A percentile compares a stretch with the other conserved stretches of the same genome.
Conservation (phyloP, 1,140 invertebrate genomes). For the Leptinotarsa texana region DNA sequence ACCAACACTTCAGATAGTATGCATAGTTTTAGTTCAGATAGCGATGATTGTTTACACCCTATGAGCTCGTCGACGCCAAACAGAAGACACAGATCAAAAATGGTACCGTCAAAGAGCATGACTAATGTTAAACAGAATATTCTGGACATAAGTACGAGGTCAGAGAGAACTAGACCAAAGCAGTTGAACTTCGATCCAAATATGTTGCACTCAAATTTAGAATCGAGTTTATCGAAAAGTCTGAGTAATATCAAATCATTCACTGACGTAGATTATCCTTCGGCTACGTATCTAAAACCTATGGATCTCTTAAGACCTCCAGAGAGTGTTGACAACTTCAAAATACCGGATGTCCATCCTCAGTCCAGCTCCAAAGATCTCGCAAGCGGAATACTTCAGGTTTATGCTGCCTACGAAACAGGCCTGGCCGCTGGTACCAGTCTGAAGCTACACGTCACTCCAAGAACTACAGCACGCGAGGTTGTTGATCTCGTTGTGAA, state of each 20-base stretch:
- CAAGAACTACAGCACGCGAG: conserved; percentile 86
- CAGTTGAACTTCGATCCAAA: conserved; percentile 49
- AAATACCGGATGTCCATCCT: conserved; percentile 40
- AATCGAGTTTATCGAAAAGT: conserved; percentile 59
- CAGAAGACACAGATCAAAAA: conserved; percentile 44
- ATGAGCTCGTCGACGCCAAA: conserved; percentile 45
- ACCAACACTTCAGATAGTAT: conserved; percentile 66
- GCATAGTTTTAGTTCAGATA: conserved; percentile 65
- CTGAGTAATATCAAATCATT: conserved; percentile 62
- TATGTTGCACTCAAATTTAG: conserved; percentile 50
- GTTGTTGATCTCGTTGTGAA: conserved; percentile 93
- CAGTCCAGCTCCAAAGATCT: conserved; percentile 42
- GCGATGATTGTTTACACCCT: conserved; percentile 57
- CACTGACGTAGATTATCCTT: conserved; percentile 54
- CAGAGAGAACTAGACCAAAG: conserved; percentile 48
- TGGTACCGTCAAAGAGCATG: conserved; percentile 51
- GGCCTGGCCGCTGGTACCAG: conserved; percentile 89
- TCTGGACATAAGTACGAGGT: conserved; percentile 59
- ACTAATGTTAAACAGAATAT: conserved; percentile 54
- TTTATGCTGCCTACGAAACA: conserved; percentile 94
- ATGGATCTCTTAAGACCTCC: conserved; percentile 41
- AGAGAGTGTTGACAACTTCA: conserved; percentile 41
- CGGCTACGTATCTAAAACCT: conserved; percentile 55
- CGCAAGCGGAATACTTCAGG: conserved; percentile 68
- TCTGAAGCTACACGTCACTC: conserved; percentile 89